Base-by-base conservation (phyloP, 2,888 invertebrate species). In the Erannis defoliaria region DNA sequence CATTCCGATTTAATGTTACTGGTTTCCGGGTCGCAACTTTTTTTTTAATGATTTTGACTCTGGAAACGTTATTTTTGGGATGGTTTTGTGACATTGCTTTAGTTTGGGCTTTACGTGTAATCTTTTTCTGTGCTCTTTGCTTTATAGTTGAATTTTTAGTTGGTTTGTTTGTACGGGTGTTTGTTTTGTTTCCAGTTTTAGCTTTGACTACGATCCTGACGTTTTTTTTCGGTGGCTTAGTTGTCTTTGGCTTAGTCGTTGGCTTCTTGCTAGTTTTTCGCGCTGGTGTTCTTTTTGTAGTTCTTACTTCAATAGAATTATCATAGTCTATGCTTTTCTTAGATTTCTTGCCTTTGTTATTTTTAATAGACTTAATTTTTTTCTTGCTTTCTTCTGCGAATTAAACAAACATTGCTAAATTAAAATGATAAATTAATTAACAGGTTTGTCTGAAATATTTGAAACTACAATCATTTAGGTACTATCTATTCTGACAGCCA, bases 381-480 rank as follows among this genome's bases (percentile, higher is more conserved):
- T 55, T 23, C 12, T 67, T 67, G 8, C 16, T 62, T 51, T 67
- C 66, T 14, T 49, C 69, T 70, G 64, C 23, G 26, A 50, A 37
- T 5, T 37, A 38, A 50, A 37, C 1, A 40, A 68, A 60, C 37
- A 12, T 35, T 19, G 19, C 1, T 12, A 33, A 33, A 33, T 10
- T 33, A 6, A 21, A 43, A 43, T 16, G 35, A 42, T 50, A 50
- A 16, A 16, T 26, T 18, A 40, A 49, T n/a, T 19, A 49, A 3
- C 0, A 37, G 0, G 8, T 31, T 9, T 19, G 10, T 16, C 5
- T 29, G 26, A 4, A 29, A 0, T 14, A 14, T 18, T 9, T 3
- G 9, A 18, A n/a, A n/a, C n/a, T n/a, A n/a, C n/a, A n/a, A n/a
- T n/a, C n/a, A n/a, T n/a, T n/a, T n/a, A n/a, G n/a, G n/a, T n/a